Base-by-base conservation (phyloP, 2,797 vertebrate species). In the Megaceryle alcyon region DNA sequence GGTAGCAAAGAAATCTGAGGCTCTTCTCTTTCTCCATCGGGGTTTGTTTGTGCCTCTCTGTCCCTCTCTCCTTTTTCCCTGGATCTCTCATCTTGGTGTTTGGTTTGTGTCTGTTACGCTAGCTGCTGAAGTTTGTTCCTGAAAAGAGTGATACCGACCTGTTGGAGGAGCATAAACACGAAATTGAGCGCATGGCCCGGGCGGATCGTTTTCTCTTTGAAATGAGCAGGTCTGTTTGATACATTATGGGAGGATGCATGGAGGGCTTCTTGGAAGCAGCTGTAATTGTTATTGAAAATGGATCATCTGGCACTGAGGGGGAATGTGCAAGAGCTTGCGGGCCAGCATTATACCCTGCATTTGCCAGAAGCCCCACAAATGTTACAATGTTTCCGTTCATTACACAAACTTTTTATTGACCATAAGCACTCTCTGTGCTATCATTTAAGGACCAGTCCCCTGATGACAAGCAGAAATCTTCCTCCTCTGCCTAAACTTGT, bases 131-230 rank as follows among this genome's bases (percentile, higher is more conserved):
- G 97, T 99, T 99, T 2, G 91, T 99, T 95, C 99, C 99, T 1
- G 99, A 99, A 96, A 99, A 99, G 97, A 99, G 99, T 0, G 99
- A 99, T 73, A 97, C 99, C 0, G 99, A 99, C 95, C 98, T 99
- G 16, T 95, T 99, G 92, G 99, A 99, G 97, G 99, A 99, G 86
- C 99, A 99, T 97, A 99, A 99, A 86, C 99, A 99, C 1, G 99
- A 99, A 97, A 98, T 99, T 7, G 99, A 99, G 76, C 98, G 99
- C 60, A 99, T 99, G 99, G 99, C 99, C 37, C 98, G 99, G 0
- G 99, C 99, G 0, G 99, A 99, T 96, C 99, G 99, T 96, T 99
- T 99, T 98, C 98, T 99, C 77, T 99, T 98, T 51, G 99, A 99
- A 88, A 99, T 99, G 99, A 99, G 99, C 99, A 99, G 99, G 99